These are phyloP conservation scores for Damaliscus lunatus DNA, from an alignment of 2,113 vertebrate genomes.

Conservation along the genomic window DNA sequence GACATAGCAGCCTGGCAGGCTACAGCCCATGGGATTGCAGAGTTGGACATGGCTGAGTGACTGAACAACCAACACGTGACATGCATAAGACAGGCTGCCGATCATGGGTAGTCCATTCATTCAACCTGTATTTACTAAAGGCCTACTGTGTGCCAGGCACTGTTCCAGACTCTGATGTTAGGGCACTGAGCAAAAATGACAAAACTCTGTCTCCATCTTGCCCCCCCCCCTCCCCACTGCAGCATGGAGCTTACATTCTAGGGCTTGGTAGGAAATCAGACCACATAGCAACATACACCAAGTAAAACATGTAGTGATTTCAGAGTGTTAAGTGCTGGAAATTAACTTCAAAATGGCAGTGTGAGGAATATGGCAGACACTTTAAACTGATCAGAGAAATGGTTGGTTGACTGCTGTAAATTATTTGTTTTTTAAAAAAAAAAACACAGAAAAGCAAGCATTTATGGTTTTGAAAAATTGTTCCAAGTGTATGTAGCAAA, in stretches of 20 bases:
- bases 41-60: background rate
- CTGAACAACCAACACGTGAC: background rate
- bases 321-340: background rate
- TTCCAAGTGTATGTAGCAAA: background rate
- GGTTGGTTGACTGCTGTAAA: background rate
- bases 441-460: background rate
- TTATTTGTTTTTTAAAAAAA: background rate
- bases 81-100: background rate
- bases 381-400: background rate
- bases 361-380: background rate
- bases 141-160: background rate
- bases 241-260: background rate
- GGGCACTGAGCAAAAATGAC: background rate
- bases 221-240: fast-evolving
- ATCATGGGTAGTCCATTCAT: background rate
- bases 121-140: background rate
- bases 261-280: background rate
- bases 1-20: background rate
- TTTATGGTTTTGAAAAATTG: background rate
- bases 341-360: background rate
- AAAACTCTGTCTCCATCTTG: background rate
- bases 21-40: background rate
- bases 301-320: background rate
- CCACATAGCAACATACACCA: background rate
- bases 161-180: background rate